Base-by-base conservation (phyloP, 1,140 invertebrate species). In the Drosophila nigromelanica region DNA sequence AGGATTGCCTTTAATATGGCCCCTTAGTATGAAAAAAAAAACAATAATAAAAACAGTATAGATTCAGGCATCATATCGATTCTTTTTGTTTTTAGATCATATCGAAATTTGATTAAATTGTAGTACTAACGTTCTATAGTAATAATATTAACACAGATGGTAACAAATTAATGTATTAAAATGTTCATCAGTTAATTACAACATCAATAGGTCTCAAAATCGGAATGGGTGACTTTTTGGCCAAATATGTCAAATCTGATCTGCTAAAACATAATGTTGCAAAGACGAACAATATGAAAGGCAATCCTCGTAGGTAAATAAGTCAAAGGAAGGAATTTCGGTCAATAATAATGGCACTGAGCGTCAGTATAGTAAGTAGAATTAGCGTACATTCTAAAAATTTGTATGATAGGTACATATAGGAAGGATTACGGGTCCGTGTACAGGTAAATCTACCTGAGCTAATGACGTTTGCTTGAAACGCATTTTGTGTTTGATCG, bases 401-500 rank as follows among this genome's bases (percentile, higher is more conserved):
- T 43, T 42, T 15, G 11, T 43, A 14, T 15, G 14, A 14, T 15
- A 33, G 24, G 55, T 8, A 10, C n/a, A 40, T 12, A 27, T 8
- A 40, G 52, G 21, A 58, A 42, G 12, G n/a, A 42, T 42, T 15
- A 35, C 14, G 14, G 30, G 30, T 33, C 18, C 14, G 27, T 54
- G 51, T 37, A 14, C 51, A 54, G 51, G 51, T 54, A 37, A 11
- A 7, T 4, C 11, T 37, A 60, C 35, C 45, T 10, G 33, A 39
- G 30, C 30, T 24, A 47, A 27, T 39, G 33, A 27, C 14, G 33
- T 48, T 55, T 67, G 43, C 33, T 18, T 18, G 43, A 50, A 56
- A 33, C 39, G 54, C n/a, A 58, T 43, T 30, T 61, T 64, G 33
- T 66, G 33, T 18, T 47, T 51, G 11, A 11, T 66, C 39, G 43